Conservation (phyloP, 2,888 invertebrate species). For the Trachelus iudaicus region DNA sequence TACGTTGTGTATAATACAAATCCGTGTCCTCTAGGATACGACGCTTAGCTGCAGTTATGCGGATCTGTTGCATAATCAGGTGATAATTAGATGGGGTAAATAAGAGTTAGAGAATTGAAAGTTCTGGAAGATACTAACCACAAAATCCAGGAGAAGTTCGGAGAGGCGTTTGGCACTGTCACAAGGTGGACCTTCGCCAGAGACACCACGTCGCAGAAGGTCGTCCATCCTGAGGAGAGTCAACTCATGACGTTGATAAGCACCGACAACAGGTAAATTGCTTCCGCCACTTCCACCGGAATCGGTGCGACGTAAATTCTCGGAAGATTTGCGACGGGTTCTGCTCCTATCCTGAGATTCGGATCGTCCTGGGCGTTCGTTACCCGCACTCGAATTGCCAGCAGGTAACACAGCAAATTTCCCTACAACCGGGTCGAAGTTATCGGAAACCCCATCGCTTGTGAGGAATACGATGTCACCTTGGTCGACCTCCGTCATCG, state of each 20-base stretch:
- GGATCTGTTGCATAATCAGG: slow-evolving; percentile 38
- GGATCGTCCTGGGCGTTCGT: slow-evolving; percentile 5
- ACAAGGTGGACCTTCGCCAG: slow-evolving; percentile 73
- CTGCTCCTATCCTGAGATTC: slow-evolving; percentile 34
- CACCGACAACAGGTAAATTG: slow-evolving; percentile 75
- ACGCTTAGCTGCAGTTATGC: slow-evolving; percentile 83
- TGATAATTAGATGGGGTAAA: not conserved
- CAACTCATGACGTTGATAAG: slow-evolving; percentile 80
- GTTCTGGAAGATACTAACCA: slow-evolving; percentile 66
- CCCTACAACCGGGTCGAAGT: slow-evolving; percentile 92
- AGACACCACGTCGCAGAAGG: slow-evolving; percentile 76
- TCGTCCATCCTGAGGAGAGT: slow-evolving; percentile 82
- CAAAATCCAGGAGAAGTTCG: slow-evolving; percentile 81
- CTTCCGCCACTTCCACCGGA: slow-evolving; percentile 38
- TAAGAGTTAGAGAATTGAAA: not conserved
- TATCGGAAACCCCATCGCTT: slow-evolving; percentile 91
- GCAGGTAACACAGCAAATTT: slow-evolving; percentile 76
- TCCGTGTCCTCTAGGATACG: slow-evolving; percentile 85
- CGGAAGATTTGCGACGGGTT: slow-evolving; percentile 45
- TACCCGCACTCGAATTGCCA: not conserved
- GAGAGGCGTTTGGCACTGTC: slow-evolving; percentile 75
- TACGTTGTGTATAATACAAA: slow-evolving; percentile 74
- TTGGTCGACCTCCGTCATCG: slow-evolving; percentile 81
- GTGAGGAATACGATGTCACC: slow-evolving; percentile 89
- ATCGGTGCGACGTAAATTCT: slow-evolving; percentile 41